phyloP scores from a whole-genome alignment of 2,888 invertebrate genomes.

The Griposia aprilina region DNA sequence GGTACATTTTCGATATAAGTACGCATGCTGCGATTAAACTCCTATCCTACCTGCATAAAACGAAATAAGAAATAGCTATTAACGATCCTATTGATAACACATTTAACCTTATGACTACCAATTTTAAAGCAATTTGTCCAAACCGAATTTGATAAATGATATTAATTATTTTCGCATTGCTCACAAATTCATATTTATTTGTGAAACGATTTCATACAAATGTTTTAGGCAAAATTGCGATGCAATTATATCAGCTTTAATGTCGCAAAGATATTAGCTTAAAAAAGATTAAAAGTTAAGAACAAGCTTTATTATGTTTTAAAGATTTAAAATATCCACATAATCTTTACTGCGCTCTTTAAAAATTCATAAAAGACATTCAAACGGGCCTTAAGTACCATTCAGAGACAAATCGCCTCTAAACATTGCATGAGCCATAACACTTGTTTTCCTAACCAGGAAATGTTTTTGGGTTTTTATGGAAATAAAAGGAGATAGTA shows the following conservation, averaged over 20 bases:
- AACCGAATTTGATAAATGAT: conserved; percentile 46
- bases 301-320: conserved; percentile 31
- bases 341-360: conserved; percentile 58
- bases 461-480: conserved; percentile 22
- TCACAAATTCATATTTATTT: conserved; percentile 5
- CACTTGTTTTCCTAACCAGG: conserved; percentile 44
- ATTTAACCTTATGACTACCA: conserved; percentile 21
- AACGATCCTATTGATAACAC: conserved; percentile 15
- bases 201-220: not conserved
- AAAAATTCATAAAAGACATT: conserved; percentile 66
- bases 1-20: not conserved
- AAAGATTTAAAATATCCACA: conserved; percentile 37
- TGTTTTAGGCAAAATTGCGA: conserved; percentile 7
- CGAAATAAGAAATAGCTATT: conserved; percentile 19
- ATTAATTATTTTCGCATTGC: conserved; percentile 33
- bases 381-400: conserved; percentile 55
- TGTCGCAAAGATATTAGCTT: not conserved
- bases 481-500: conserved; percentile 6
- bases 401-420: conserved; percentile 57
- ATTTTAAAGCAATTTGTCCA: conserved; percentile 31
- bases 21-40: not conserved
- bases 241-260: not conserved
- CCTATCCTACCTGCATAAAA: not conserved
- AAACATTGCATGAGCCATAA: conserved; percentile 46
- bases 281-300: conserved; percentile 20